Base-by-base conservation (phyloP, 2,113 vertebrate genomes). In the Seriola dumerili region DNA sequence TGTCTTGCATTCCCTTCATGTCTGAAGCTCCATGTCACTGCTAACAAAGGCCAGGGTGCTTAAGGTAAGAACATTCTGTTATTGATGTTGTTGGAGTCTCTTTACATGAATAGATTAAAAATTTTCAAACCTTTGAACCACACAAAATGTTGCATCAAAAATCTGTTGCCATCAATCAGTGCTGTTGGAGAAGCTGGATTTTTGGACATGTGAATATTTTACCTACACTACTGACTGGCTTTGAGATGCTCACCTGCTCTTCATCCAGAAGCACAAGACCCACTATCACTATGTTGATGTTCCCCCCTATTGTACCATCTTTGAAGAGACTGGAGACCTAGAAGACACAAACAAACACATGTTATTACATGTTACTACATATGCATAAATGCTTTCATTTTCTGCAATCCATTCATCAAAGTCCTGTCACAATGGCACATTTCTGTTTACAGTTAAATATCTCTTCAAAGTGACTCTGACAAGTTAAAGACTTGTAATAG, bases 251-350 rank as follows among this genome's bases (percentile, higher is more conserved):
- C 92, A 98, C 97, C 96, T 97, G 97, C 5, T 97, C 97, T 62
- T 97, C 96, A 78, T 97, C 96, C 50, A 98, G 93, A 78, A 98
- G 95, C 63, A 98, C 94, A 9, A 98, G 95, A 5, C 97, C 96
- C 12, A 97, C 97, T 11, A 98, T 94, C 6, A 95, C 96, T 36
- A 98, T 96, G 67, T 97, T 97, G 85, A 98, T 97, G 73, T 97
- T 96, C 4, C 96, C 96, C 59, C 97, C 97, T 76, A 98, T 97
- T 0, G 97, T 97, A 5, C 96, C 96, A 2, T 98, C 97, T 91
- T 96, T 97, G 87, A 97, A 98, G 73, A 98, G 92, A 61, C 96
- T 95, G 34, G 97, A 98, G 57, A 98, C 97, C 97, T 98, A 65
- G 32, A 72, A 40, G 50, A 17, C 29, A 90, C 46, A 29, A 29